Base-by-base conservation (phyloP, 2,797 vertebrate genomes). In the Liasis olivaceus region DNA sequence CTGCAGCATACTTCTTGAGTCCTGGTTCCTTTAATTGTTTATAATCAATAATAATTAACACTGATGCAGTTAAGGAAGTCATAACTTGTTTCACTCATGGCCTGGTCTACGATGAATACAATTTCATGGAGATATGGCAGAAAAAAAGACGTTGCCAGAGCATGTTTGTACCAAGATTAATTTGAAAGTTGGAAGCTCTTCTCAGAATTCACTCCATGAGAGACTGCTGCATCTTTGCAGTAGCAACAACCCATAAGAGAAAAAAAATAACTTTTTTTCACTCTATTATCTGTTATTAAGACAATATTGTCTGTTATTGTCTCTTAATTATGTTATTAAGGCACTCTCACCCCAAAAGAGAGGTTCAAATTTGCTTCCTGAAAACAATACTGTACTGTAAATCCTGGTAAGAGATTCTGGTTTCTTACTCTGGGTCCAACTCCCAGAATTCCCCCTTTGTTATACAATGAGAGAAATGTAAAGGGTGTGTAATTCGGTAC, bases 381-480 rank as follows among this genome's bases (percentile, higher is more conserved):
- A 77, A 77, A 42, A 77, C 72, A 42, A 47, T 47, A 47, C 20
- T 81, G 20, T 81, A 42, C 8, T 22, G 1, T 47, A 81, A 81
- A 81, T 81, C 72, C 94, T 94, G 51, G n/a, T 59, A 89, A 93
- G 94, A 88, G 91, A 93, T 58, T 91, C 51, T 94, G 15, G 42
- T 28, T 20, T 12, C 51, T 59, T 36, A 60, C 11, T 90, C 4
- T 81, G 24, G 7, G 1, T 36, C 42, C 24, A 85, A 20, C 17
- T 85, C 47, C 77, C 36, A 85, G 26, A 15, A 90, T 85, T 31
- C 42, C 2, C 7, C 0, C 20, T 60, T 90, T 51, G 58, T n/a
- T 26, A 84, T 62, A 63, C 17, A 51, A 28, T 12, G 4, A 64
- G 28, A 88, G 13, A 47, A 13, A 88, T 42, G 17, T 22, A 14